Base-by-base conservation (phyloP, 1,140 invertebrate species). In the Psix sp. region DNA sequence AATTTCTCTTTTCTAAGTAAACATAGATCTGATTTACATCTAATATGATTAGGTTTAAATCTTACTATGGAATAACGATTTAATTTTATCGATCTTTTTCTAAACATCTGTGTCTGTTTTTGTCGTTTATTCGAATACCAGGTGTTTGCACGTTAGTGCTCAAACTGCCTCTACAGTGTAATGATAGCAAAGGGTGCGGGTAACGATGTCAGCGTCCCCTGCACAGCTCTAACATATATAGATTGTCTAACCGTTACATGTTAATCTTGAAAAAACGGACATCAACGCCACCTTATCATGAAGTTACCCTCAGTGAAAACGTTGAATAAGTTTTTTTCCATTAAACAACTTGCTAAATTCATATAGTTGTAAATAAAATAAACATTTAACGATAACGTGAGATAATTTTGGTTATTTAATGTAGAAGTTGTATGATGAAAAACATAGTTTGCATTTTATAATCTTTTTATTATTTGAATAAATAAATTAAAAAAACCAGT, bases 191-290 rank as follows among this genome's bases (percentile, higher is more conserved):
- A 72, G 24, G 68, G 68, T n/a, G 57, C 56, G 57, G 67, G 13
- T 39, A 46, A 65, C 60, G 48, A 24, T 35, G 45, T 15, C 24
- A 10, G 4, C 15, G 40, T 29, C 40, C 40, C 60, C 42, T 15
- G 16, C n/a, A 5, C n/a, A 36, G 11, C 14, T 38, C 24, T 5
- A 38, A 31, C 46, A 31, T 18, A 38, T 11, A 21, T 48, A 52
- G 63, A 52, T 49, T 56, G 31, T 57, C 51, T 35, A 65, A 73
- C 60, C 70, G 70, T 73, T 60, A 66, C n/a, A n/a, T 33, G 46
- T 59, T 52, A 51, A 59, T 65, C 52, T 51, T 42, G 11, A 51
- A 71, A 63, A 59, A 57, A 14, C 57, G 39, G 26, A 59, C 43
- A 72, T 65, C 65, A 59, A n/a, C 45, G 39, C 57, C 16, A 21